A percentile compares a stretch with the other conserved stretches of the same genome.
These are phyloP conservation scores for Cephus sareptanus DNA, from an alignment of 2,888 invertebrate species.

Conservation along the genomic window DNA sequence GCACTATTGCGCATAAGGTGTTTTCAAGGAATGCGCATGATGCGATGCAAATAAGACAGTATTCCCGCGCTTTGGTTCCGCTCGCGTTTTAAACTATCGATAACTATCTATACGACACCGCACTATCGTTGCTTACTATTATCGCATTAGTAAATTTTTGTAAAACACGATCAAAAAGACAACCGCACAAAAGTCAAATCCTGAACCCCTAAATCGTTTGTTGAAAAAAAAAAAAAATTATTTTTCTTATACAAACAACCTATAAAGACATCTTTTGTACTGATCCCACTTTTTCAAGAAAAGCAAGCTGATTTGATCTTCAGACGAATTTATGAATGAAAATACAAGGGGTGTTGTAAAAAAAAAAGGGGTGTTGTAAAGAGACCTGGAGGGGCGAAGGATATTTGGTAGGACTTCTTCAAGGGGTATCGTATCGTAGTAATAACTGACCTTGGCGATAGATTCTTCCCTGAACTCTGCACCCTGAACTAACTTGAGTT, in stretches of 20 bases:
- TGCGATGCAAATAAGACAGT: neutral
- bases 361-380: neutral
- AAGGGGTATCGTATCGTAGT: neutral
- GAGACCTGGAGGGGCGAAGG: neutral
- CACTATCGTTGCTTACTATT: neutral
- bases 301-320: too few species aligned
- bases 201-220: neutral
- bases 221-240: neutral
- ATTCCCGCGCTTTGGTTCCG: neutral
- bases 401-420: neutral
- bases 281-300: neutral
- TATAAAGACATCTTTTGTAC: neutral
- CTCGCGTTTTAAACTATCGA: neutral
- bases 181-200: neutral
- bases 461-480: neutral
- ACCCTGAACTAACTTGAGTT: neutral
- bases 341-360: neutral
- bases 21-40: neutral
- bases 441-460: neutral
- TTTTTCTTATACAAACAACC: neutral
- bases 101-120: neutral
- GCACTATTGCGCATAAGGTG: neutral
- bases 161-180: neutral
- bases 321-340: neutral
- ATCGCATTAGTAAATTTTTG: neutral